These are phyloP conservation scores for Lophotis ruficrista DNA, from an alignment of 2,113 vertebrate genomes.

Conservation along the genomic window DNA sequence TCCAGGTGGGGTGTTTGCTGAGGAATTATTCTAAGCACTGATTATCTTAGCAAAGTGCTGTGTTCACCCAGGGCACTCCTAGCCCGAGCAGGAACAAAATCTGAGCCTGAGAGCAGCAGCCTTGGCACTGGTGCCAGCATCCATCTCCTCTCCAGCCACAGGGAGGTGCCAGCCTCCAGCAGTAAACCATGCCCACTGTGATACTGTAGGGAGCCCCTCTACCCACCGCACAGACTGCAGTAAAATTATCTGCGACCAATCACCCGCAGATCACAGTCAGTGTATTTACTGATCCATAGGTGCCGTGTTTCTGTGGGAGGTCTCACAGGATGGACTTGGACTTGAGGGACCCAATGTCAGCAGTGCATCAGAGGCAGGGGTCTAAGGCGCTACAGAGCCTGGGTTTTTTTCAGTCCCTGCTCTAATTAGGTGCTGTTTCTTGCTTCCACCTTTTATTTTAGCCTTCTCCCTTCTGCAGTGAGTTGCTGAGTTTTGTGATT, in stretches of 20 bases:
- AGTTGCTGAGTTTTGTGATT: not conserved
- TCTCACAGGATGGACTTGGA: not conserved
- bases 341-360: not conserved
- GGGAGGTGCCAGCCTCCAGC: not conserved
- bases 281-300: not conserved
- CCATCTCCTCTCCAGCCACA: not conserved
- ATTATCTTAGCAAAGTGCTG: not conserved
- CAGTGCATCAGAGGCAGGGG: not conserved
- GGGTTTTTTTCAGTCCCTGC: not conserved
- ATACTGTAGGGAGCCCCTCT: not conserved
- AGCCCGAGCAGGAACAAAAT: not conserved
- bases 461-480: not conserved
- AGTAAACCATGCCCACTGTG: not conserved
- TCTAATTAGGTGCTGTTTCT: not conserved
- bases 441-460: not conserved
- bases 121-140: not conserved
- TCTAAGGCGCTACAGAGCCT: not conserved
- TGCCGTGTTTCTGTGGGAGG: not conserved
- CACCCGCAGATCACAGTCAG: not conserved
- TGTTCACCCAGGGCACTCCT: not conserved
- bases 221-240: not conserved
- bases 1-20: slow-evolving; percentile 25
- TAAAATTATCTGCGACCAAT: not conserved
- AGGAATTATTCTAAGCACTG: slow-evolving; percentile 21
- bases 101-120: not conserved